Base-by-base conservation (phyloP, 92 coral and sea anemone species). In the Blastomussa wellsi region DNA sequence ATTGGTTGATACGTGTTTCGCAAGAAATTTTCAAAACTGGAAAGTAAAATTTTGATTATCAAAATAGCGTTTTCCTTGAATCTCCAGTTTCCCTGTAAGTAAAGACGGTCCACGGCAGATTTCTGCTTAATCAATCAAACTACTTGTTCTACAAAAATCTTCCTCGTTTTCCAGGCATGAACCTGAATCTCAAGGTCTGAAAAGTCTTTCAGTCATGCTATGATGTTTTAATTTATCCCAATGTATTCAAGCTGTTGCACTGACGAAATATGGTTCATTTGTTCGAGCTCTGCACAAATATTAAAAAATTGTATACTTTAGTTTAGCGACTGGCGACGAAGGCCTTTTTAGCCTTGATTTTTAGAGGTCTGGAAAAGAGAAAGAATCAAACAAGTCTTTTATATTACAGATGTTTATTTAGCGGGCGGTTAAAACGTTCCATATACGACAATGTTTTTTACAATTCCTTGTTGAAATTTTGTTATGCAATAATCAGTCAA, bases 311-410 rank as follows among this genome's bases (percentile, higher is more conserved):
- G 12, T 15, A 13, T 32, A 33, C 31, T 1, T 16, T 15, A 26
- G 39, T 77, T 57, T 53, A 20, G 81, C n/a, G 33, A 60, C n/a
- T n/a, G n/a, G n/a, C n/a, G n/a, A n/a, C n/a, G n/a, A 35, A 59
- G 35, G 24, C 60, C 48, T 20, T 35, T 16, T 72, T 79, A 4
- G 48, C 51, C 51, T 79, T 78, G 42, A 57, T 4, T 36, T 36
- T 33, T 24, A 37, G 24, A 70, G 44, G 11, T 24, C 26, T 37
- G 75, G 28, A 76, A 76, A 76, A 52, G 80, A 33, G n/a, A 33
- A 70, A 70, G 44, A 70, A 15, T 33, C 48, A 28, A 33, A 70
- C 11, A 15, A 1, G 44, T 70, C 49, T 44, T 70, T 70, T 70
- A 36, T 70, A 35, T 37, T 16, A 37, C 41, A 70, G 28, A 19